phyloP scores from a whole-genome alignment of 2,113 vertebrate species.

The Ardeotis arabs region DNA sequence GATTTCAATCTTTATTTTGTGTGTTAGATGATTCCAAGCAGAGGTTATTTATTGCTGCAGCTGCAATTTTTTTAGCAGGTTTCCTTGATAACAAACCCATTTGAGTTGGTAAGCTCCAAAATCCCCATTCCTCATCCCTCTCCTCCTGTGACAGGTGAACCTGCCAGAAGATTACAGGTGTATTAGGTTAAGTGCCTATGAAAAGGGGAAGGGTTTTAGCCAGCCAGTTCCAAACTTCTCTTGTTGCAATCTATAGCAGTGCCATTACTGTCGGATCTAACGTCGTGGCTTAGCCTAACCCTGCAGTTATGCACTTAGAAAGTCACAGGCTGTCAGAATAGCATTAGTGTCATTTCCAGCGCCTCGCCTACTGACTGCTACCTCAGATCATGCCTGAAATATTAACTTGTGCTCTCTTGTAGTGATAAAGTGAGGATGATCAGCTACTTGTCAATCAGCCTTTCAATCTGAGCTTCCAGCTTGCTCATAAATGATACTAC shows the following conservation, averaged over 20 bases:
- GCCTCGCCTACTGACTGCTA: neutral
- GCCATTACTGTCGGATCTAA: neutral
- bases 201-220: neutral
- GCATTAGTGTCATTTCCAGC: conserved; percentile 22
- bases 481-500: neutral
- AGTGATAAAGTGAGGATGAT: neutral
- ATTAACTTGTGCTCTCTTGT: conserved; percentile 12
- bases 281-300: neutral
- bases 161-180: neutral
- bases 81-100: neutral
- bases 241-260: neutral
- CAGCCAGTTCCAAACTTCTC: neutral
- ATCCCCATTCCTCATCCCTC: neutral
- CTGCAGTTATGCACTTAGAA: neutral
- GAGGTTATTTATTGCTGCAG: neutral
- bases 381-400: neutral
- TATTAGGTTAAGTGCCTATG: neutral
- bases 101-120: neutral
- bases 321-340: conserved; percentile 41
- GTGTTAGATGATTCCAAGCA: neutral
- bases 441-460: conserved; percentile 20
- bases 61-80: neutral
- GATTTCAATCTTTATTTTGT: neutral
- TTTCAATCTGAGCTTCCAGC: neutral
- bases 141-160: neutral